These are phyloP conservation scores for Cervus canadensis DNA, from an alignment of 2,113 vertebrate genomes.

Conservation along the genomic window DNA sequence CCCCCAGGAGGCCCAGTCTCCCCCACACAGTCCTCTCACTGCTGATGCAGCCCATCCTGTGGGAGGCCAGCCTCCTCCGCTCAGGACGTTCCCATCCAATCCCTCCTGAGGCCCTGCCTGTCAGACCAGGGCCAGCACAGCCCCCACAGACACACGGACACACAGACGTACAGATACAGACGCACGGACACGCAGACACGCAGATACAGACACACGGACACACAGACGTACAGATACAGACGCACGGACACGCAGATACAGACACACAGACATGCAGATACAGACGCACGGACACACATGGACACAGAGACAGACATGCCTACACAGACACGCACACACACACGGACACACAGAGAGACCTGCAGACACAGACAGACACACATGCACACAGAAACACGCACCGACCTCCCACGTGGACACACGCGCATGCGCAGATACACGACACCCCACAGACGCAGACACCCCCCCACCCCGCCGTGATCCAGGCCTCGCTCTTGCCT, in stretches of 20 bases:
- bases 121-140: not conserved
- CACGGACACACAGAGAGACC: too few relatives aligned
- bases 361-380: too few relatives aligned
- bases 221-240: accelerated
- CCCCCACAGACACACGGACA: not conserved
- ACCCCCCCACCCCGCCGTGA: accelerated
- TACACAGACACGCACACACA: too few relatives aligned
- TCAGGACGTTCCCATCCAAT: not conserved
- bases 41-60: not conserved
- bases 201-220: not conserved
- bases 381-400: not conserved
- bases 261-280: too few relatives aligned
- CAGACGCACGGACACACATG: not conserved
- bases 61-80: not conserved
- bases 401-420: not conserved
- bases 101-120: not conserved
- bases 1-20: not conserved
- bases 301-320: too few relatives aligned
- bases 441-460: not conserved
- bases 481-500: not conserved
- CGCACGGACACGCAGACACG: not conserved
- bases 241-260: not conserved
- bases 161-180: not conserved
- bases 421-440: accelerated
- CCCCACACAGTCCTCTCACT: not conserved